Evolutionary conservation across 2,888 invertebrate genomes (phyloP).

Genomic region (Synanthedon tipuliformis): DNA sequence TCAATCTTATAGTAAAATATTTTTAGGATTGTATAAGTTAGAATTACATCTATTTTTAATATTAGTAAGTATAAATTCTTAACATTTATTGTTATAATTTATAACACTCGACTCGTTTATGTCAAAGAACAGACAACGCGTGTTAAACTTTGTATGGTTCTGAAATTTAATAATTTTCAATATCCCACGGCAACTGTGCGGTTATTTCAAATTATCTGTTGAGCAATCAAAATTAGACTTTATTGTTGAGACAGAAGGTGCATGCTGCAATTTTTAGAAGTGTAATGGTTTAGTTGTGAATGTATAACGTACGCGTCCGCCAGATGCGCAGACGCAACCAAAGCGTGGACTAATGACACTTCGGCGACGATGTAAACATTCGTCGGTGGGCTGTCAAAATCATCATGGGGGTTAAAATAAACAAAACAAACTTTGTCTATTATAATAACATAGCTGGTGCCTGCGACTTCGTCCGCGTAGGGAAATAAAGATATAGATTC

Average conservation of each 20-base stretch:
- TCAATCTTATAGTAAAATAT: too few species aligned
- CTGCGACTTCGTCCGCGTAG: too few species aligned
- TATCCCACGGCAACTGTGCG: constrained; percentile 7
- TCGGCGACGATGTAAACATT: constrained; percentile 61
- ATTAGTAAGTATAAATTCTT: background rate
- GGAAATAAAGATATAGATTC: too few species aligned
- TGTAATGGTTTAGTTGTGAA: background rate
- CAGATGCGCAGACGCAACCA: constrained; percentile 49
- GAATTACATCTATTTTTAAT: too few species aligned
- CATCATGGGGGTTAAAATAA: constrained; percentile 37
- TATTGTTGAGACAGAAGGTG: too few species aligned
- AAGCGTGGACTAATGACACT: constrained; percentile 61
- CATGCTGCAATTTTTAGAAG: too few species aligned
- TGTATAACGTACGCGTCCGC: constrained; percentile 33
- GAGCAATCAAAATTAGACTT: too few species aligned
- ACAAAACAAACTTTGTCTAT: constrained; percentile 9
- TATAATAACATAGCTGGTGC: constrained; percentile 10
- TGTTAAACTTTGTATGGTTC: constrained; percentile 26
- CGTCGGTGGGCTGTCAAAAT: constrained; percentile 51
- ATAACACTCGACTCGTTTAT: constrained; percentile 14
- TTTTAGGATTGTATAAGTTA: too few species aligned
- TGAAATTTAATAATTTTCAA: constrained; percentile 41
- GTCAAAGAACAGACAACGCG: constrained; percentile 16
- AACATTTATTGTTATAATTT: constrained; percentile 7
- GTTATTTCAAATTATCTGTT: too few species aligned